Evolutionary conservation across 1,140 invertebrate genomes (phyloP).

Genomic region (Heliconius nattereri): DNA sequence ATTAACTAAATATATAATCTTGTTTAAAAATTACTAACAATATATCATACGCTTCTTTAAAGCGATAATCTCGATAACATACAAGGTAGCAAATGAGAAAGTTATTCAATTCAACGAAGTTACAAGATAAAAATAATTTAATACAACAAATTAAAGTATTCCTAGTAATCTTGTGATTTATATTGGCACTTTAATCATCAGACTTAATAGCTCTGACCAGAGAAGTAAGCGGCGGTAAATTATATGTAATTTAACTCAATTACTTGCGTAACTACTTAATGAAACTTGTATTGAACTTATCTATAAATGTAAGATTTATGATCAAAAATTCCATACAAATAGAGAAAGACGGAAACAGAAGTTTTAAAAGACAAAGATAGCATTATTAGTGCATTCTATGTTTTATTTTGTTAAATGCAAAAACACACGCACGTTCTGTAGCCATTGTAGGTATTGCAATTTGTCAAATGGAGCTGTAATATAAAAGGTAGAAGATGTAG

Average conservation of each 20-base stretch:
- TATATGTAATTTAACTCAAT: constrained; percentile 27
- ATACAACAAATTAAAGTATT: constrained; percentile 6
- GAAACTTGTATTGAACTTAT: constrained; percentile 7
- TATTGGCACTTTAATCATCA: constrained; percentile 26
- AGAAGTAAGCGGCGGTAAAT: constrained; percentile 33
- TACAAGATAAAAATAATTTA: constrained; percentile 17
- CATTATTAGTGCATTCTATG: background rate
- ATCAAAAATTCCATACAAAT: background rate
- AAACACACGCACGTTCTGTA: constrained; percentile 33
- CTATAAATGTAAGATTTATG: background rate
- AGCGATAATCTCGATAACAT: background rate
- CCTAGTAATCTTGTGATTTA: constrained; percentile 28
- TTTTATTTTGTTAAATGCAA: constrained; percentile 7
- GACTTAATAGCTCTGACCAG: constrained; percentile 8
- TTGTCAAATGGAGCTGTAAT: constrained; percentile 11
- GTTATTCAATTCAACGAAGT: constrained; percentile 5
- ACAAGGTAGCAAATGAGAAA: constrained; percentile 1
- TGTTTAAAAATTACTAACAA: background rate
- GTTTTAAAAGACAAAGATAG: background rate
- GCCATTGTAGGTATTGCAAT: background rate
- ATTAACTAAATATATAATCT: background rate
- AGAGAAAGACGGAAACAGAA: constrained; percentile 21
- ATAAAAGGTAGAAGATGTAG: constrained; percentile 30
- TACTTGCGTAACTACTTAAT: constrained; percentile 21
- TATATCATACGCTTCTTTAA: background rate